Evolutionary conservation across 2,888 invertebrate species (phyloP).

Genomic region (Eupithecia exiguata): DNA sequence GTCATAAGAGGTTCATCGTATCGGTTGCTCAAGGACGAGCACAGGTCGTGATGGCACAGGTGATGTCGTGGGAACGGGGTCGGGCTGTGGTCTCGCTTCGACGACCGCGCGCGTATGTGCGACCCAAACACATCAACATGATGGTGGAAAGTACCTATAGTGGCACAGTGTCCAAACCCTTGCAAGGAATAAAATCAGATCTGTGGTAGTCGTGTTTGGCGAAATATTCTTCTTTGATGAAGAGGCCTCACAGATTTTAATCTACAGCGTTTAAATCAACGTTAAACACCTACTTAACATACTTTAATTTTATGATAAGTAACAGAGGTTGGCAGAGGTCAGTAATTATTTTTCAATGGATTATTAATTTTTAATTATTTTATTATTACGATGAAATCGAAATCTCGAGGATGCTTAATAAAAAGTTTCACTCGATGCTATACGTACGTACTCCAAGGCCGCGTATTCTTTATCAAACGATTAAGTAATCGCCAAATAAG

Average conservation of each 20-base stretch:
- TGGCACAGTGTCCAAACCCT: neutral
- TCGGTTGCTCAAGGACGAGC: conserved; percentile 53
- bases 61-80: conserved; percentile 78
- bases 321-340: neutral
- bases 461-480: conserved; percentile 46
- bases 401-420: neutral
- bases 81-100: conserved; percentile 77
- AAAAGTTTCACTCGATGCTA: conserved; percentile 1
- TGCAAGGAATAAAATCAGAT: neutral
- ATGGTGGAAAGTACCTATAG: neutral
- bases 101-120: conserved; percentile 57
- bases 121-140: conserved; percentile 25
- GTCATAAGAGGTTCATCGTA: conserved; percentile 14
- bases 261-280: neutral
- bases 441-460: conserved; percentile 42
- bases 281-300: neutral
- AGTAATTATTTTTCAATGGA: neutral
- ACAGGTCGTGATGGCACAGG: conserved; percentile 60
- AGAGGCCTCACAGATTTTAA: neutral
- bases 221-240: neutral
- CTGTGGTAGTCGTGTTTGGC: neutral
- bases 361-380: neutral
- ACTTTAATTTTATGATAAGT: neutral
- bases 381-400: neutral
- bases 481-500: conserved; percentile 53